Evolutionary conservation across 1,140 invertebrate genomes (phyloP).

Genomic region (Neotoxoptera formosana): DNA sequence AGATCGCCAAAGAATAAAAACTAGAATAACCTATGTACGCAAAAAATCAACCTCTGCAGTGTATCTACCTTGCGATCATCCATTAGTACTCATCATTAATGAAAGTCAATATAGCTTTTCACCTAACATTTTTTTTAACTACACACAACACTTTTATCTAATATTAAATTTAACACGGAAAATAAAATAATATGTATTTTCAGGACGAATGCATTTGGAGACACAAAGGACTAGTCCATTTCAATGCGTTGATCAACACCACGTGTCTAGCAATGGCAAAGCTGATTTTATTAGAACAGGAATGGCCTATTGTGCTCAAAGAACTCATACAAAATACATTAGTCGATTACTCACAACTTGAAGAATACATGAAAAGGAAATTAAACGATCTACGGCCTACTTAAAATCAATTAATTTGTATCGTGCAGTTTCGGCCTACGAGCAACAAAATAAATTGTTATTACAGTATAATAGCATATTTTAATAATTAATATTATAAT

Average conservation of each 20-base stretch:
- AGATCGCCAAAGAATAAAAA: too few species aligned
- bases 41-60: too few species aligned
- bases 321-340: slow-evolving; percentile 79
- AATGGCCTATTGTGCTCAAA: slow-evolving; percentile 77
- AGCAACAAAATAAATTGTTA: background rate
- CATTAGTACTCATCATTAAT: background rate
- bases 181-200: background rate
- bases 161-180: background rate
- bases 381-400: slow-evolving; percentile 60
- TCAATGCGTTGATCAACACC: slow-evolving; percentile 73
- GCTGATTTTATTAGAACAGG: slow-evolving; percentile 73
- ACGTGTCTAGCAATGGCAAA: slow-evolving; percentile 78
- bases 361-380: slow-evolving; percentile 75
- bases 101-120: background rate
- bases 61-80: too few species aligned
- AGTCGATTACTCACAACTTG: slow-evolving; percentile 78
- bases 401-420: slow-evolving; percentile 33
- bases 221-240: slow-evolving; percentile 74
- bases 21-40: too few species aligned
- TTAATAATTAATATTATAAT: background rate
- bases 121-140: background rate
- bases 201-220: slow-evolving; percentile 76
- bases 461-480: background rate
- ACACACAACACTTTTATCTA: background rate
- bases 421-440: background rate